Conservation (phyloP, 2,113 vertebrate genomes). For the Heterochromis multidens region DNA sequence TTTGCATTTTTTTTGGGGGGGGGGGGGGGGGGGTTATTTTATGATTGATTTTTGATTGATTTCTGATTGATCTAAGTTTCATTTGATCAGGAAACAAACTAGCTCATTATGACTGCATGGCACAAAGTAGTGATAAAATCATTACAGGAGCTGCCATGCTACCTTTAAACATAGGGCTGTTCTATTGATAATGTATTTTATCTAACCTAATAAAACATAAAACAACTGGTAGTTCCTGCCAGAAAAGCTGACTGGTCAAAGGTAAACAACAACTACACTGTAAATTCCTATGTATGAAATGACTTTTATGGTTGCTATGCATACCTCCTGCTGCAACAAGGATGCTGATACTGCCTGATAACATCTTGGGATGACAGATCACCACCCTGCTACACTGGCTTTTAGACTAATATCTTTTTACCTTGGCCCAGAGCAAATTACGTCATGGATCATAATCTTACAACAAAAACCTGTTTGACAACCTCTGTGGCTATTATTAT, state of each 20-base stretch:
- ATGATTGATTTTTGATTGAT: too few species aligned
- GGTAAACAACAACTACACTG: background rate
- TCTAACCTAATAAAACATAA: constrained; percentile 13
- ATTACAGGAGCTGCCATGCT: background rate
- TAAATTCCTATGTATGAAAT: constrained; percentile 1
- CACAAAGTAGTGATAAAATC: background rate
- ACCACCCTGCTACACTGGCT: background rate
- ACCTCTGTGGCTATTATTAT: background rate
- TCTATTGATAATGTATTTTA: background rate
- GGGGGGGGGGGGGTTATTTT: too few species aligned
- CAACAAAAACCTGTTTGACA: background rate
- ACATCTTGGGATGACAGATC: constrained; percentile 1
- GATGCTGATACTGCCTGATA: background rate
- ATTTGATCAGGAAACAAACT: background rate
- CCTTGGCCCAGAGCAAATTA: background rate
- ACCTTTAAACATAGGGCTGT: background rate
- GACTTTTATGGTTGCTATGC: background rate
- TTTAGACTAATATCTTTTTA: background rate
- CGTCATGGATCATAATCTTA: constrained; percentile 7
- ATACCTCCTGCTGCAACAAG: constrained; percentile 6
- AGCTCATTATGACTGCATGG: background rate
- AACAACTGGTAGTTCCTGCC: background rate
- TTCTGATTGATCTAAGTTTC: background rate
- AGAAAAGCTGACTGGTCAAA: background rate
- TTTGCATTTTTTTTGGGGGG: too few species aligned